These are phyloP conservation scores for Drosophila rufa DNA, from an alignment of 1,140 invertebrate genomes.

Conservation along the genomic window DNA sequence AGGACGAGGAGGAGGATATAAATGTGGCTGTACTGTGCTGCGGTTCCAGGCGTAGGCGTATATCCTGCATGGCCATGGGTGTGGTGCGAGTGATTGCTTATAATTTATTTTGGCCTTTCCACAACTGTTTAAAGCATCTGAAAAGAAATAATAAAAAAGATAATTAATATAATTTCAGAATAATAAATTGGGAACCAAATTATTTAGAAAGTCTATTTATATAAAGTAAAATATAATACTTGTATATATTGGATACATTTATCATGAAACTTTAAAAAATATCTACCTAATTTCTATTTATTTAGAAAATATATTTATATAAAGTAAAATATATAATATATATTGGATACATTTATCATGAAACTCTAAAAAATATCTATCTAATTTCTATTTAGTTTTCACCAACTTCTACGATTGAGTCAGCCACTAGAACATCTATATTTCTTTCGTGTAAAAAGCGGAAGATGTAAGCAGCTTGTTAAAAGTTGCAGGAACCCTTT, in stretches of 20 bases:
- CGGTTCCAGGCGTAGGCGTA: constrained; percentile 76
- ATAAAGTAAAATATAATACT: too few species aligned
- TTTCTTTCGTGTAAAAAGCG: constrained; percentile 1
- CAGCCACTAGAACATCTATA: too few species aligned
- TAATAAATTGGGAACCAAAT: too few species aligned
- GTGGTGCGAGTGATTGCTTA: not conserved
- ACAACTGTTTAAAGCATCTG: constrained; percentile 59
- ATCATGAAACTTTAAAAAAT: too few species aligned
- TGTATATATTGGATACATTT: too few species aligned
- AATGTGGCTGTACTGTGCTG: constrained; percentile 72
- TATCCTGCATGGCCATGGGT: constrained; percentile 77
- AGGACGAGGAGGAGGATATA: constrained; percentile 35
- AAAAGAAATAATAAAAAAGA: not conserved
- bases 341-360: too few species aligned
- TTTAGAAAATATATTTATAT: too few species aligned
- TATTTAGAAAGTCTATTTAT: too few species aligned
- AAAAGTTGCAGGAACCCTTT: constrained; percentile 56
- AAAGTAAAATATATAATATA: too few species aligned
- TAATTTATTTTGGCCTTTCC: not conserved
- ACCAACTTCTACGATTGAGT: not conserved
- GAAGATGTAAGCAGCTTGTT: constrained; percentile 50
- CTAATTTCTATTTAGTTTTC: not conserved
- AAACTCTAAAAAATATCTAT: too few species aligned
- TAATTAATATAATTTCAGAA: not conserved
- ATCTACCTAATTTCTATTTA: not conserved